phyloP scores from a whole-genome alignment of 37 sponge, comb jelly and placozoan species.

The Halichondria panicea region DNA sequence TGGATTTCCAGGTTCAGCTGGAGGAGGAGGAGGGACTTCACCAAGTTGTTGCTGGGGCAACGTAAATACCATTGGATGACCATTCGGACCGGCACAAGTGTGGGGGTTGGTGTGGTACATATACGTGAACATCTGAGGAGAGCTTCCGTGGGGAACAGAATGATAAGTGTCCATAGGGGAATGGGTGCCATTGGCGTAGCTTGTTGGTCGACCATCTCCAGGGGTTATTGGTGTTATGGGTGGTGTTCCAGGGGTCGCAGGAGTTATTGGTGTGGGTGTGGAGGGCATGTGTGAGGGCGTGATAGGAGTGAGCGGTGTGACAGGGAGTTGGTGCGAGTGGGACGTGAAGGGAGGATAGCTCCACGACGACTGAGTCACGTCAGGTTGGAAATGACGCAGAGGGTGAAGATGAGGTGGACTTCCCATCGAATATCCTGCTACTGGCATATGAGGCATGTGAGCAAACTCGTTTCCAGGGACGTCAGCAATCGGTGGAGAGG shows the following conservation, averaged over 20 bases:
- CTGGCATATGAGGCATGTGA: constrained; percentile 27
- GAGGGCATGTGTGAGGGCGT: constrained; percentile 29
- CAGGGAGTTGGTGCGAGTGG: constrained; percentile 37
- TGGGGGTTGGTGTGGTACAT: no score
- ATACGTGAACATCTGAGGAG: no score
- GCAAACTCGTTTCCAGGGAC: constrained; percentile 53
- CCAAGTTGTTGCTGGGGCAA: no score
- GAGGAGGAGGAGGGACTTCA: constrained; percentile 2
- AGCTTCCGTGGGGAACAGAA: no score
- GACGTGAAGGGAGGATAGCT: constrained; percentile 56
- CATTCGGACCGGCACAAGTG: neutral
- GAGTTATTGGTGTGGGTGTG: constrained; percentile 9
- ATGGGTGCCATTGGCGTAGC: constrained; percentile 8
- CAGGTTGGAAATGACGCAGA: constrained; percentile 61
- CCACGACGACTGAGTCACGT: constrained; percentile 62
- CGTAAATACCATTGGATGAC: no score
- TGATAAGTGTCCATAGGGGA: constrained; percentile 27
- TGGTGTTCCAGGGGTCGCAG: constrained; percentile 7
- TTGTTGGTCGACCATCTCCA: neutral
- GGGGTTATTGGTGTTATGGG: constrained; percentile 9
- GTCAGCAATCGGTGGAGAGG: constrained; percentile 59
- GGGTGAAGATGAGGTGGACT: constrained; percentile 35
- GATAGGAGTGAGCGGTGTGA: neutral
- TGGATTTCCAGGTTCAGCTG: constrained; percentile 22
- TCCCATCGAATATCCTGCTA: constrained; percentile 16